Evolutionary conservation across 2,888 invertebrate species (phyloP), one percentile per base, ranked within the genome.

Genomic region (Tipula confusa): DNA sequence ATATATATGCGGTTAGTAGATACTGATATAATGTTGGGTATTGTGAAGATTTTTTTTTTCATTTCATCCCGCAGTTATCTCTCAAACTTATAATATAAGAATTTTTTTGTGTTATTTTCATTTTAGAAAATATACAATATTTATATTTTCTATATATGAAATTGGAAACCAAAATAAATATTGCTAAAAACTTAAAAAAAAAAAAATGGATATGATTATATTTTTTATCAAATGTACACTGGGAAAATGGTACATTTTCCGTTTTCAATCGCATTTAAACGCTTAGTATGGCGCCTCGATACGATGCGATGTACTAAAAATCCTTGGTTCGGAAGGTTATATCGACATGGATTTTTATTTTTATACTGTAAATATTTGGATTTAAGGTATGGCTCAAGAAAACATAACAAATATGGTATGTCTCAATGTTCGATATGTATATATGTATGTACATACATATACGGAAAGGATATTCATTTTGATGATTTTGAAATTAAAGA

Each of bases 81-180:
- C 64, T 64, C 64, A 64, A 64, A 64, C 64, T 64, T 64, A n/a
- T n/a, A 64, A 64, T 64, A 64, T 64, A 64, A 64, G 9, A 64
- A 64, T 64, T 64, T 64, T 64, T 24, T 64, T 64, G 18, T 24
- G 64, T 64, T 64, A 64, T 64, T 64, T 64, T 64, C 64, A 24
- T 64, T 64, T 64, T 64, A 24, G 64, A 64, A 64, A 64, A 64
- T 18, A 64, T 64, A 64, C 64, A 64, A 64, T 64, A 64, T 64
- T 64, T 64, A 64, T 64, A 64, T 64, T 64, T 64, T 64, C 64
- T 64, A 64, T 64, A 64, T 64, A 64, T 64, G 64, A 64, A 64
- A 64, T 64, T 64, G 64, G 64, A 64, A 64, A 64, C 64, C 64
- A 64, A 64, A 64, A 64, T 64, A 64, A 64, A 64, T 64, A 64